phyloP scores from a whole-genome alignment of 2,888 invertebrate genomes.

The Brachylomia viminalis region DNA sequence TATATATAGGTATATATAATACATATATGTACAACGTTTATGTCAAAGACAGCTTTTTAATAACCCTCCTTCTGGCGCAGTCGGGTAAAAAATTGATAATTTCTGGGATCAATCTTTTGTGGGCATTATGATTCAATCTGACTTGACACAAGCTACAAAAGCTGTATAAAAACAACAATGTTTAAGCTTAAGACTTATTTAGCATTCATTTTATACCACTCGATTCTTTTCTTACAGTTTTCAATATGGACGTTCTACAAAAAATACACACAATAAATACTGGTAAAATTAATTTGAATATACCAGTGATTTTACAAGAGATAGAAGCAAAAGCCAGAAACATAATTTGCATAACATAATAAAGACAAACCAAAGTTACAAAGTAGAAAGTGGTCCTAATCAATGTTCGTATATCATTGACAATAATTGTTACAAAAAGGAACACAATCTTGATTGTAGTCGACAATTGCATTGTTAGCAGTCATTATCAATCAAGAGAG shows the following conservation, averaged over 20 bases:
- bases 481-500: conserved; percentile 60
- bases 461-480: conserved; percentile 56
- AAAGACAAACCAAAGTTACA: conserved; percentile 6
- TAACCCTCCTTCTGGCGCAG: too few species aligned
- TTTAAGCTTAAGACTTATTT: neutral
- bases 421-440: conserved; percentile 61
- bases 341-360: conserved; percentile 20
- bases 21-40: too few species aligned
- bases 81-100: too few species aligned
- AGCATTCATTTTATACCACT: neutral
- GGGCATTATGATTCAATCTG: neutral
- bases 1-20: too few species aligned
- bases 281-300: neutral
- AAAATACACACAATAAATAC: neutral
- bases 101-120: neutral
- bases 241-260: too few species aligned
- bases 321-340: neutral
- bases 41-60: neutral
- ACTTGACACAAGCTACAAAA: neutral
- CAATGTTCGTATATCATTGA: conserved; percentile 41
- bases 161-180: neutral
- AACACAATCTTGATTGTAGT: conserved; percentile 52
- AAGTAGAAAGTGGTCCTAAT: conserved; percentile 48
- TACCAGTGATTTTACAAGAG: neutral
- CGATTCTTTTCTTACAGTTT: neutral